Evolutionary conservation across 2,113 vertebrate genomes (phyloP), one percentile per base, ranked within the genome.

Genomic region (Hemichromis elongatus): DNA sequence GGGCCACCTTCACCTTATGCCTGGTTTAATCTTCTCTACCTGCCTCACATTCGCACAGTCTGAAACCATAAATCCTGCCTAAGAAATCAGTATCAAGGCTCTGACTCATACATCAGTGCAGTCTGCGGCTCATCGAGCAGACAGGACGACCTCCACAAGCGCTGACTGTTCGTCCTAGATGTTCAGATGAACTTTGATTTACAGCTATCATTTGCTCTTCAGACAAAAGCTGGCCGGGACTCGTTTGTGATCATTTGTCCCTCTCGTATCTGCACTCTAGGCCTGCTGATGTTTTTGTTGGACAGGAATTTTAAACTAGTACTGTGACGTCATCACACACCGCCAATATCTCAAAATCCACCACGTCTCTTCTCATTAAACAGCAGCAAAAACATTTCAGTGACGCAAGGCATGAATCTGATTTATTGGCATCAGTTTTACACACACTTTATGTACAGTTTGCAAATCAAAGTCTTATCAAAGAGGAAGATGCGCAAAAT

Each of bases 391-490:
- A 21, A 52, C 45, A 3, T 33, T 54, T 86, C 26, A 68, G 6
- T 19, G 18, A 56, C 30, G 42, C 82, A 92, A 93, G 90, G 88
- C 85, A 85, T 85, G 16, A 45, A 37, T 91, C 84, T 68, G 70
- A 86, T 94, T 93, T 93, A 92, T 88, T 93, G 85, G 77, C 84
- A 90, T 87, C 57, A 82, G 26, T 77, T 84, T 88, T 73, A 84
- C 63, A 90, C 57, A 83, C 2, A 61, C 53, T 77, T 33, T 30
- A 80, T 53, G 18, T 77, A 86, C 75, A 63, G 35, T 59, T 66
- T 77, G 61, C 52, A 85, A 13, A 35, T 89, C 47, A 57, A n/a
- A 78, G 59, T 37, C 30, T 10, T 26, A 73, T 40, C 59, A 19
- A 2, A 56, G 9, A 52, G 30, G 12, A 61, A 81, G 19, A 73